phyloP scores from a whole-genome alignment of 1,140 invertebrate species.

The Procambarus virginalis region DNA sequence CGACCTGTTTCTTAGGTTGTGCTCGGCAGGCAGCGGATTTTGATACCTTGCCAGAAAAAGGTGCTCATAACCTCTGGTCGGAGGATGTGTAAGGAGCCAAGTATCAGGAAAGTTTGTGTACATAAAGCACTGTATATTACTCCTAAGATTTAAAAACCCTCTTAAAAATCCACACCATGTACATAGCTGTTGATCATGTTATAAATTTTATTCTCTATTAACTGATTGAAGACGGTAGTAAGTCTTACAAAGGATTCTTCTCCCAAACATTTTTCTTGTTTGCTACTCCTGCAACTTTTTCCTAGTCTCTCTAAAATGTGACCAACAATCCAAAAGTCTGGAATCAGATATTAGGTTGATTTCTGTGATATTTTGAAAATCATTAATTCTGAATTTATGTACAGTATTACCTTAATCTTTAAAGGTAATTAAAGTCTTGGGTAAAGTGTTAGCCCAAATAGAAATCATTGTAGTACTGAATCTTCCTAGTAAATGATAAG shows the following conservation, averaged over 20 bases:
- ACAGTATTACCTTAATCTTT: conserved; percentile 15
- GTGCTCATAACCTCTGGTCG: conserved; percentile 44
- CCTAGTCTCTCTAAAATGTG: conserved; percentile 65
- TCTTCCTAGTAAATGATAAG: conserved; percentile 13
- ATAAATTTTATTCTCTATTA: conserved; percentile 69
- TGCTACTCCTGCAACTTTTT: conserved; percentile 62
- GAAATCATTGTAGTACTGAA: conserved; percentile 13
- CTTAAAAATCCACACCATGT: conserved; percentile 64
- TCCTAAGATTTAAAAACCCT: conserved; percentile 52
- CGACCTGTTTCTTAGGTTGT: conserved; percentile 50
- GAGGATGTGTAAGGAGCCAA: conserved; percentile 43
- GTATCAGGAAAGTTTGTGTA: conserved; percentile 64
- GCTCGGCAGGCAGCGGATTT: conserved; percentile 43
- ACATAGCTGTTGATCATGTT: conserved; percentile 69
- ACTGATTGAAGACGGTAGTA: conserved; percentile 58
- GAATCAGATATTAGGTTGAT: conserved; percentile 41
- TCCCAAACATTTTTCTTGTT: conserved; percentile 62
- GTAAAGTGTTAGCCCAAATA: conserved; percentile 18
- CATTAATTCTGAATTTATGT: conserved; percentile 30
- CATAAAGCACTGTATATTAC: conserved; percentile 63
- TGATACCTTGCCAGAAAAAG: conserved; percentile 58
- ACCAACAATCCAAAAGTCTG: conserved; percentile 60
- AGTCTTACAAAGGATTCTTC: conserved; percentile 46
- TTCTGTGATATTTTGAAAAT: conserved; percentile 44
- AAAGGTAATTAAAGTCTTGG: conserved; percentile 25